phyloP scores from a whole-genome alignment of 2,797 vertebrate genomes.

The Chaetodon trifasciatus region DNA sequence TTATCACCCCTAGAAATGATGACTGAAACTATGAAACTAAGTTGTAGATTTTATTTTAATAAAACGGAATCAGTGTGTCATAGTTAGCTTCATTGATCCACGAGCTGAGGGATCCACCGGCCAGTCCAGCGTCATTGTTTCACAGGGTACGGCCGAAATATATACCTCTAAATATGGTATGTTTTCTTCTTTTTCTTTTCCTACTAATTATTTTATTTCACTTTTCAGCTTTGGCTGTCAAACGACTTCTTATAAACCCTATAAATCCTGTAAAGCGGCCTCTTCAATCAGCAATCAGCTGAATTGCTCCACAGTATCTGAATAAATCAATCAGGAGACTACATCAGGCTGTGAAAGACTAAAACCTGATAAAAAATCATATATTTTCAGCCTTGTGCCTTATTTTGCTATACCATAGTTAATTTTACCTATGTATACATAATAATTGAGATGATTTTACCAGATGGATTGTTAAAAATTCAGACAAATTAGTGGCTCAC shows the following conservation, averaged over 20 bases:
- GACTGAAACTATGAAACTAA: background rate
- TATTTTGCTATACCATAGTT: background rate
- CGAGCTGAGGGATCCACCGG: no score
- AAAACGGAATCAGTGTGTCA: background rate
- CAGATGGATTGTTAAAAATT: background rate
- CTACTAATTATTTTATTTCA: background rate
- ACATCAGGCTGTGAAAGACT: slow-evolving; percentile 1
- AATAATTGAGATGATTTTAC: background rate
- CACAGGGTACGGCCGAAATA: no score
- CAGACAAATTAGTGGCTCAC: background rate
- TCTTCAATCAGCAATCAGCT: slow-evolving; percentile 47
- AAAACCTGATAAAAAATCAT: slow-evolving; percentile 32
- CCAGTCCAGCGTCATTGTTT: no score
- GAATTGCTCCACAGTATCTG: slow-evolving; percentile 22
- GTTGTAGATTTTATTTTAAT: no score
- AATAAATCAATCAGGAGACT: slow-evolving; percentile 47
- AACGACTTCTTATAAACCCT: slow-evolving; percentile 16
- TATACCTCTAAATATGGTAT: background rate
- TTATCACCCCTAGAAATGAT: background rate
- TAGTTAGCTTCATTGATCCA: no score
- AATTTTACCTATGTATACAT: background rate
- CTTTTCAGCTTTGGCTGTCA: background rate
- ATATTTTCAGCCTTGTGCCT: background rate
- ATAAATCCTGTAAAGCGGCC: slow-evolving; percentile 5
- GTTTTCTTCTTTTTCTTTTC: background rate